Evolutionary conservation across 1,140 invertebrate genomes (phyloP), one percentile per base, ranked within the genome.

Genomic region (Leptinotarsa lineolata): DNA sequence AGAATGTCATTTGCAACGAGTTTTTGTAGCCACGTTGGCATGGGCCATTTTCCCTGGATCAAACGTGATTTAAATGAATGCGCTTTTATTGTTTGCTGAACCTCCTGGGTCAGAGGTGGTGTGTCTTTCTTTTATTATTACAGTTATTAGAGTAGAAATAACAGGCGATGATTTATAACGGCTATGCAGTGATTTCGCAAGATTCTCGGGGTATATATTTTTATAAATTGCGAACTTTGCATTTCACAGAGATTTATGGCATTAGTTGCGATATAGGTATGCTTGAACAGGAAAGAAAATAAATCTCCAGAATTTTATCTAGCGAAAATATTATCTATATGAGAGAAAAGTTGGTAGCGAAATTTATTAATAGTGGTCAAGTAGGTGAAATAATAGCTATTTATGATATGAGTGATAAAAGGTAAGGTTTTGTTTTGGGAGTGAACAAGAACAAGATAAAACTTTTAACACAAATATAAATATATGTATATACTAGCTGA

Each of bases 21-120:
- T 54, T 54, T 54, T 54, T 18, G 48, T 16, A 54, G 6, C 5
- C n/a, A 54, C 48, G 48, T 54, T 65, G 22, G 15, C 39, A 65
- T 39, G 63, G 21, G 39, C 3, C 8, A 22, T 22, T 30, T 65
- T 65, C 24, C 63, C 22, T n/a, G 16, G n/a, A 39, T 65, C 39
- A 65, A 65, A 65, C 63, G 15, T 65, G 63, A 65, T 65, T 65
- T 65, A 65, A 65, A 65, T 22, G 22, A 65, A 16, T 22, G 22
- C 22, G 63, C 39, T 65, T 65, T 24, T 22, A 22, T 65, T 39
- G 39, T 65, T 65, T 22, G 63, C 8, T 22, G 63, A 54, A 39
- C 30, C 8, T 54, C 48, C n/a, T 54, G 21, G 63, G 39, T 65
- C 63, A 39, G 63, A 65, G 63, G 63, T 65, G 5, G 13, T 22